Conservation (phyloP, 2,888 invertebrate genomes). For the Mythimna vitellina region DNA sequence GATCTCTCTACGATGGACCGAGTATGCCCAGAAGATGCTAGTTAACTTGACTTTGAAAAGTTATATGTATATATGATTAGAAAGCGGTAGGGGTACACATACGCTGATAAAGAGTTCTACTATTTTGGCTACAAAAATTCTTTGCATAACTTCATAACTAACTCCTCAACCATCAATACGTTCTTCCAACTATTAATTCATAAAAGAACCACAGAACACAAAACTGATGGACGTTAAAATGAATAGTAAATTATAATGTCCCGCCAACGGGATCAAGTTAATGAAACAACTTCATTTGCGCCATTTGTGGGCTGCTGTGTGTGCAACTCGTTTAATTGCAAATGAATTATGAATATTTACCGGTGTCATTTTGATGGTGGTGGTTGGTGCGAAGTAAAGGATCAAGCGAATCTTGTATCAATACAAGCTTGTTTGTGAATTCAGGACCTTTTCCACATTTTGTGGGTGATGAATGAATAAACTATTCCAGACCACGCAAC, state of each 20-base stretch:
- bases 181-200: conserved; percentile 14
- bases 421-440: not conserved
- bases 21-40: too few species aligned
- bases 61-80: too few species aligned
- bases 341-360: conserved; percentile 86
- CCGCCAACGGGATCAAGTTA: conserved; percentile 58
- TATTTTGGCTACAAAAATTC: too few species aligned
- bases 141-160: not conserved
- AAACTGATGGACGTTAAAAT: conserved; percentile 46
- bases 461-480: too few species aligned
- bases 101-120: too few species aligned
- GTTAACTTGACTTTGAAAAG: too few species aligned
- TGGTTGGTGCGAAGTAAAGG: conserved; percentile 47
- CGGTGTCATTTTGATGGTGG: conserved; percentile 76
- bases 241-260: conserved; percentile 60
- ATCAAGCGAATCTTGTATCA: conserved; percentile 17
- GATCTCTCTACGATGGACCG: too few species aligned
- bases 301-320: conserved; percentile 51
- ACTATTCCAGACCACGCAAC: too few species aligned
- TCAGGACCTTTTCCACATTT: too few species aligned
- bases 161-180: not conserved
- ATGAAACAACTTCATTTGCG: conserved; percentile 63
- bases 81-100: too few species aligned
- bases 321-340: conserved; percentile 78
- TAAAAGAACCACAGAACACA: conserved; percentile 21